Evolutionary conservation across 2,113 vertebrate genomes (phyloP).

Genomic region (Labeo rohita): DNA sequence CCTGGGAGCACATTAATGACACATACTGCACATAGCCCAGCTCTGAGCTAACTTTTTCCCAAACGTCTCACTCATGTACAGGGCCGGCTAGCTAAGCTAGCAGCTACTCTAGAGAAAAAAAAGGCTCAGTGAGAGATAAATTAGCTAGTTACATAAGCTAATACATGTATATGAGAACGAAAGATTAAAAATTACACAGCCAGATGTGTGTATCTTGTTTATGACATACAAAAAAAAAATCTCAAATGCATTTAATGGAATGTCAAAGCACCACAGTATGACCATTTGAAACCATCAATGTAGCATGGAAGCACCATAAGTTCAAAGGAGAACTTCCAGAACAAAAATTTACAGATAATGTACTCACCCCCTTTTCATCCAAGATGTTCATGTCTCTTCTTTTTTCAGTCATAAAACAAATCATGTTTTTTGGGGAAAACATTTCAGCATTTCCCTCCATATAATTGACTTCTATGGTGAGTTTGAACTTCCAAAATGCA

Average conservation of each 20-base stretch:
- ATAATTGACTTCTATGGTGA: no score
- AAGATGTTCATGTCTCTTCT: no score
- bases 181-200: neutral
- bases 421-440: no score
- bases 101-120: neutral
- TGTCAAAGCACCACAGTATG: neutral
- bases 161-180: neutral
- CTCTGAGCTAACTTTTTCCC: slow-evolving; percentile 48
- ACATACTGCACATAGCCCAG: slow-evolving; percentile 44
- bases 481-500: no score
- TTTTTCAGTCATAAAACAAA: no score
- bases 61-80: slow-evolving; percentile 14
- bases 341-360: no score
- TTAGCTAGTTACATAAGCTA: neutral
- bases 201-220: neutral
- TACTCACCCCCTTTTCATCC: no score
- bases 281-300: neutral
- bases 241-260: neutral
- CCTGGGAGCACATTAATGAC: slow-evolving; percentile 53
- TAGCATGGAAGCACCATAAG: no score
- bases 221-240: neutral
- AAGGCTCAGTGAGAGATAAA: neutral
- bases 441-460: no score
- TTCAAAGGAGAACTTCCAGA: no score
- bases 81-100: neutral